Evolutionary conservation across 2,888 invertebrate genomes (phyloP).

Genomic region (Falcaria lacertinaria): DNA sequence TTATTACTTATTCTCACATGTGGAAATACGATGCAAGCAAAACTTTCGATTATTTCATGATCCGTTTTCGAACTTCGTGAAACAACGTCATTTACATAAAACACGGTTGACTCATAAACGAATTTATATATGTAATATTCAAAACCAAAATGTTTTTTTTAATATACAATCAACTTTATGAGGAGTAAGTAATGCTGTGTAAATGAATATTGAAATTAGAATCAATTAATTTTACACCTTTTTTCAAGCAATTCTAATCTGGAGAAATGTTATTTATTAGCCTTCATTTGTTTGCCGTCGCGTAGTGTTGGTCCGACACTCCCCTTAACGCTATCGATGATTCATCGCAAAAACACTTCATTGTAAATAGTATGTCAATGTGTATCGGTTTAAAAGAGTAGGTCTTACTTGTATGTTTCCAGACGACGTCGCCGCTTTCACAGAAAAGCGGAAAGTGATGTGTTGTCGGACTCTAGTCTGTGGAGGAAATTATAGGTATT

Average conservation of each 20-base stretch:
- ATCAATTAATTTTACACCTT: not conserved
- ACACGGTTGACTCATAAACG: not conserved
- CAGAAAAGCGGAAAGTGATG: conserved; percentile 21
- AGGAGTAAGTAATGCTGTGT: too few relatives aligned
- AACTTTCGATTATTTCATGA: conserved; percentile 2
- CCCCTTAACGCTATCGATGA: not conserved
- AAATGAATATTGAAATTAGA: not conserved
- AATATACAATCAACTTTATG: too few relatives aligned
- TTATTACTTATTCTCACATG: conserved; percentile 39
- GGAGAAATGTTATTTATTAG: too few relatives aligned
- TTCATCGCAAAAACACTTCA: conserved; percentile 4
- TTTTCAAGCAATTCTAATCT: too few relatives aligned
- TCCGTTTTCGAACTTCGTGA: not conserved
- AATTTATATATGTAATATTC: too few relatives aligned
- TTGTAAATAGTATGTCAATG: conserved; percentile 7
- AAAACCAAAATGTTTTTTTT: too few relatives aligned
- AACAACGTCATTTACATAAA: not conserved
- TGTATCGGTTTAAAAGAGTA: not conserved
- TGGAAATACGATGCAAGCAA: not conserved
- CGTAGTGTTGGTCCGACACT: not conserved
- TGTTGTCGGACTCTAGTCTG: conserved; percentile 30
- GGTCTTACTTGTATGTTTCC: conserved; percentile 22
- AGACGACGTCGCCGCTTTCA: conserved; percentile 20
- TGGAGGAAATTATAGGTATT: conserved; percentile 35
- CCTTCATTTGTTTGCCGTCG: not conserved